Base-by-base conservation (phyloP, 1,140 invertebrate species). In the Yoshiicerus persimilis region DNA sequence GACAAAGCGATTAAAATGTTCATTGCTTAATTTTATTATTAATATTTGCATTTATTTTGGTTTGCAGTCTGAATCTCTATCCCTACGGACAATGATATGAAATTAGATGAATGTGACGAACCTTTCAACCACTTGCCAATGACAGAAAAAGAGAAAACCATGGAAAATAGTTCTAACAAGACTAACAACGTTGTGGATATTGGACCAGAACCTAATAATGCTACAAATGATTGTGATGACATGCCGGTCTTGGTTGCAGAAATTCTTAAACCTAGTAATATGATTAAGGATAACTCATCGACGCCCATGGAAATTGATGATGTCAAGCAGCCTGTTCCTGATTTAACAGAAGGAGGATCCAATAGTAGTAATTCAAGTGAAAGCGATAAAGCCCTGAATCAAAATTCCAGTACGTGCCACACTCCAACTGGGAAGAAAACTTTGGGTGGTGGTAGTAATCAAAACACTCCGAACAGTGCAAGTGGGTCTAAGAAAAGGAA, bases 401-500 rank as follows among this genome's bases (percentile, higher is more conserved):
- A 30, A 30, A 70, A 70, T 13, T 20, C 10, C 10, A 70, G 34
- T 3, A 20, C 34, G 6, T n/a, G 32, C 3, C 23, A 10, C 3
- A 38, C 77, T n/a, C 38, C 34, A 0, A 23, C 34, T 34, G 77
- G 13, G 20, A 32, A 62, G 11, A 5, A 32, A 34, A 5, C 23
- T 32, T 34, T n/a, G 8, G 20, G 2, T 2, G 23, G 13, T 16
- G 27, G 16, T 16, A 56, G 10, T 41, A 20, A 20, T 38, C 9
- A 11, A 27, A 13, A n/a, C 32, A 88, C 34, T 2, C 84, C 86
- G 1, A 13, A 84, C 5, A 88, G 83, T 27, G 39, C 88, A 4
- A 30, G 83, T 30, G 11, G 9, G 8, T 23, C 86, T 9, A 89
- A 89, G 39, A 90, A 89, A 64, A 25, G 89, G 6, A 89, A 89